Evolutionary conservation across 1,140 invertebrate species (phyloP), one percentile per base, ranked within the genome.

Genomic region (Camponotus floridanus): DNA sequence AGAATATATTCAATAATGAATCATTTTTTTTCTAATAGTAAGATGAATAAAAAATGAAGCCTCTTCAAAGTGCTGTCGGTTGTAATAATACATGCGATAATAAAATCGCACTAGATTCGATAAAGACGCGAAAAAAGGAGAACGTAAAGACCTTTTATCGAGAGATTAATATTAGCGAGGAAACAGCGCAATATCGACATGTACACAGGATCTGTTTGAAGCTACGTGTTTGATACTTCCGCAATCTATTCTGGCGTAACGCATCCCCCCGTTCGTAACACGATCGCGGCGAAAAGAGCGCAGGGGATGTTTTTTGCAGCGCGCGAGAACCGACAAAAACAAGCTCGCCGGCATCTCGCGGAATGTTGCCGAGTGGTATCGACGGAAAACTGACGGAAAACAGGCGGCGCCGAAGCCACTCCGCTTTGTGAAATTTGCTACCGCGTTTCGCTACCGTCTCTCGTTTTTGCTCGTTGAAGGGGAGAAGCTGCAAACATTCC

Each of bases 391-490:
- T 26, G 68, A 33, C 39, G 26, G 26, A 26, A 26, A 26, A 26
- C 45, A 71, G 3, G 3, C 59, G 31, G 57, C 13, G 51, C n/a
- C 18, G 15, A 11, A 71, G 45, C 48, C 26, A 33, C 55, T 39
- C 8, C 31, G 64, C 79, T 83, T 83, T 83, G 68, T 74, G 79
- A 83, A 83, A 83, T 36, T 61, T 2, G 68, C 55, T 73, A 83
- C 55, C 39, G 33, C 15, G 7, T 7, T 33, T 31, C 31, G 15
- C 18, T 26, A 18, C 61, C 15, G n/a, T 59, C n/a, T 59, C n/a
- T 59, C 33, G 51, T 74, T 74, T 68, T 67, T 79, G 45, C 42
- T 45, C 45, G 11, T 15, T 9, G 51, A 67, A 15, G 65, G 13
- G 33, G 13, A 51, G 36, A 5, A 31, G 21, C 62, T 45, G 11